phyloP scores from a whole-genome alignment of 2,113 vertebrate species.

The Camelus bactrianus region DNA sequence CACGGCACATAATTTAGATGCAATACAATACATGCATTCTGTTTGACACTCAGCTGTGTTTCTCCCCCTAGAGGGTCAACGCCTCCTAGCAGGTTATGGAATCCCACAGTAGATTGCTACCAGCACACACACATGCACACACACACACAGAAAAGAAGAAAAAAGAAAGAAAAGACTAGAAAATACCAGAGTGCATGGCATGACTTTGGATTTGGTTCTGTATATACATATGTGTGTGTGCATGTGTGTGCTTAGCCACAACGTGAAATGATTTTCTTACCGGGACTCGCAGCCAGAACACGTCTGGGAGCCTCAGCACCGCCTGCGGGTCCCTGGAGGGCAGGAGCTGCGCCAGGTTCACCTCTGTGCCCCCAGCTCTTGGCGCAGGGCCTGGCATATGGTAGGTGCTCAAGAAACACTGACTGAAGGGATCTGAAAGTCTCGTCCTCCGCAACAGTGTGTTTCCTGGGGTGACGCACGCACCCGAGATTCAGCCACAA shows the following conservation, averaged over 20 bases:
- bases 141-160: not conserved
- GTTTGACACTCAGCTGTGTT: not conserved
- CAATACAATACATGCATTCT: not conserved
- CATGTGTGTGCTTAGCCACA: not conserved
- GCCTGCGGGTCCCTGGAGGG: not conserved
- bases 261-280: not conserved
- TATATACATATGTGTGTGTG: not conserved
- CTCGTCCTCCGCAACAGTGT: not conserved
- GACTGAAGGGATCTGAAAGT: not conserved
- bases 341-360: not conserved
- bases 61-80: not conserved
- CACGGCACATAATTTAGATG: not conserved
- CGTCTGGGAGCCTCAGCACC: not conserved
- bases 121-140: no score
- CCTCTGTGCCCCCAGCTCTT: not conserved
- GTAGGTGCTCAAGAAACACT: not conserved
- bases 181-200: not conserved
- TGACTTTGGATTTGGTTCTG: conserved; percentile 7
- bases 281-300: not conserved
- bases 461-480: not conserved
- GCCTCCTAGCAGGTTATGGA: not conserved
- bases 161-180: not conserved
- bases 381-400: not conserved
- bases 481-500: not conserved
- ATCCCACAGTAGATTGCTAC: not conserved